These are phyloP conservation scores for Gadopsis marmoratus DNA, from an alignment of 2,797 vertebrate species.

Conservation along the genomic window DNA sequence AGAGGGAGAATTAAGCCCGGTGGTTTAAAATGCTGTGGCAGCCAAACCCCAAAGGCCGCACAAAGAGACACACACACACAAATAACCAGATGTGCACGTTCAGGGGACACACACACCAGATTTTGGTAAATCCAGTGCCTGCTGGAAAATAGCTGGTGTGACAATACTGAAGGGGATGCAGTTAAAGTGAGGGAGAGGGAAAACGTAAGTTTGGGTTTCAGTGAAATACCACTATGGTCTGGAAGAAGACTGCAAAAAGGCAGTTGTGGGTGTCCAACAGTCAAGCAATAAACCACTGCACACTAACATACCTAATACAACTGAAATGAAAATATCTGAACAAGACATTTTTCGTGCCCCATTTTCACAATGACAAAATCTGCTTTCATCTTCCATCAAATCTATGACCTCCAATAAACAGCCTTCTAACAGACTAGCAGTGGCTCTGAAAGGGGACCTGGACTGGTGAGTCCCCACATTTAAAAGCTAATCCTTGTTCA, in stretches of 20 bases:
- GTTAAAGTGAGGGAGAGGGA: slow-evolving; percentile 27
- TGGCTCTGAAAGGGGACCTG: not conserved
- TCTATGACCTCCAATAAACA: not conserved
- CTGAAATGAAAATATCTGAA: slow-evolving; percentile 4
- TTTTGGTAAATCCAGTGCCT: slow-evolving; percentile 48
- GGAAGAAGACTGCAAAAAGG: slow-evolving; percentile 1
- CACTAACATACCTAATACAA: not conserved
- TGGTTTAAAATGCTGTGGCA: slow-evolving; percentile 54
- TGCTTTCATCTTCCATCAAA: not conserved
- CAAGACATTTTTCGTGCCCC: not conserved
- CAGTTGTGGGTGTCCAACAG: slow-evolving; percentile 18
- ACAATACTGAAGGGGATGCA: slow-evolving; percentile 9
- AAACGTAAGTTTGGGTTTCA: slow-evolving; percentile 54
- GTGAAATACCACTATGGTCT: slow-evolving; percentile 32
- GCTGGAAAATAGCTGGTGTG: slow-evolving; percentile 39
- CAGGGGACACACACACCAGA: slow-evolving; percentile 25
- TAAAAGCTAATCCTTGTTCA: not conserved
- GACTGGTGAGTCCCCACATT: not conserved
- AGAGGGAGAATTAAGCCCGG: slow-evolving; percentile 48
- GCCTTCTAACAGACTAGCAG: not conserved
- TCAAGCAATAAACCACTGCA: slow-evolving; percentile 6
- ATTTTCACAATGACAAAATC: not conserved
- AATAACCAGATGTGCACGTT: slow-evolving; percentile 16
- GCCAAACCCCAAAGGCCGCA: slow-evolving; percentile 72
- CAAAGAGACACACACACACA: slow-evolving; percentile 47